Base-by-base conservation (phyloP, 23 tunicate genomes). In the Diplosoma virens region DNA sequence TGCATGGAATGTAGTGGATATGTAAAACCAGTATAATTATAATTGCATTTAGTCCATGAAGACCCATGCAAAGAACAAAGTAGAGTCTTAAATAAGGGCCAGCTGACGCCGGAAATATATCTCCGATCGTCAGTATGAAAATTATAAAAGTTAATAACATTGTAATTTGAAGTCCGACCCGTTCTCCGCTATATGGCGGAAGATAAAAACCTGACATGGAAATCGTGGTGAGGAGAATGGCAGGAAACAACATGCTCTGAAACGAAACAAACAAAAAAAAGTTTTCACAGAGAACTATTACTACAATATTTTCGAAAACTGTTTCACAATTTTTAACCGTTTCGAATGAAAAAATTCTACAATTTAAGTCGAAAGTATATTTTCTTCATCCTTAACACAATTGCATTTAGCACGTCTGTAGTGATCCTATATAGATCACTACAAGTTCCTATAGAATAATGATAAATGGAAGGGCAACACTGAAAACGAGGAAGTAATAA, bases 151-250 rank as follows among this genome's bases (percentile, higher is more conserved):
- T 89, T 25, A 89, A 48, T 34, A 89, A 77, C 70, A 89, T 89
- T 25, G 96, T 89, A 34, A 89, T 89, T 32, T 89, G 96, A 37
- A 89, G 65, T 50, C 96, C 96, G 33, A 89, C 82, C 50, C 96
- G 47, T 63, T 89, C 96, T 30, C 96, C 96, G 61, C 96, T 89
- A 54, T 89, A 88, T n/a, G 96, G 96, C n/a, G 96, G 96, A 18
- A 89, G 75, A 71, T 81, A 89, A 53, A 89, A 89, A 0, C 96
- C 96, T 3, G 82, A 71, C 18, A 89, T 32, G 3, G 96, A 86
- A 28, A 89, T 80, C 4, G 96, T 82, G 7, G 88, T 82, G 32
- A 89, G 81, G 1, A 89, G 77, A 65, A 89, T 30, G 17, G 96
- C 96, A 31, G 96, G 96, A 71, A 89, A 89, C 59, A 89, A 33